A percentile compares a stretch with the other conserved stretches of the same genome.
Evolutionary conservation across 2,888 invertebrate genomes (phyloP).

Genomic region (Tetragonisca angustula): DNA sequence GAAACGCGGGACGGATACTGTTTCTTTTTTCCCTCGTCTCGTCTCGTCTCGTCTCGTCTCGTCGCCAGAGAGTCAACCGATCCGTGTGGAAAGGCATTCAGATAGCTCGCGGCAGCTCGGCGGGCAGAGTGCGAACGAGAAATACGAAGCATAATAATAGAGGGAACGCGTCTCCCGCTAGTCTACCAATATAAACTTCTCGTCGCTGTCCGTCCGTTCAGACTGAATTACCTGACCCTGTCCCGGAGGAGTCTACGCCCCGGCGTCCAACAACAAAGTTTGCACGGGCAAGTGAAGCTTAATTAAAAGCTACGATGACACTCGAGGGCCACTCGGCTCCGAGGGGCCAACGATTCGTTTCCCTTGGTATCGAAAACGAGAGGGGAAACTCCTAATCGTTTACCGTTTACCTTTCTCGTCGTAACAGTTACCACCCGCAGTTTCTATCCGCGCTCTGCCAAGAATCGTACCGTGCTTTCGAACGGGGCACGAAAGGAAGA

Average conservation of each 20-base stretch:
- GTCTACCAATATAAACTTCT: constrained; percentile 73
- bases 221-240: constrained; percentile 70
- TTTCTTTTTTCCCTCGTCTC: neutral
- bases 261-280: constrained; percentile 69
- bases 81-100: neutral
- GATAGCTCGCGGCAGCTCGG: too few relatives aligned
- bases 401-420: constrained; percentile 51
- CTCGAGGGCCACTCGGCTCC: constrained; percentile 67
- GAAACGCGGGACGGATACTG: neutral
- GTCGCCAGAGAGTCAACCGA: neutral
- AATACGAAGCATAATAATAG: constrained; percentile 68
- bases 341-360: constrained; percentile 63
- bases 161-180: constrained; percentile 55
- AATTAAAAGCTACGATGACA: constrained; percentile 74
- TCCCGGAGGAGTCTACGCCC: constrained; percentile 68
- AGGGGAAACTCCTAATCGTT: constrained; percentile 57
- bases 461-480: too few relatives aligned
- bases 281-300: constrained; percentile 71
- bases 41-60: too few relatives aligned
- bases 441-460: too few relatives aligned
- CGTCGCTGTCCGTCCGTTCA: constrained; percentile 66
- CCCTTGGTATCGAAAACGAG: constrained; percentile 57
- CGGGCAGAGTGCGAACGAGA: constrained; percentile 43
- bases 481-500: too few relatives aligned
- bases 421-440: neutral